phyloP scores from a whole-genome alignment of 2,797 vertebrate genomes.

The Micropoecilia bifurca region DNA sequence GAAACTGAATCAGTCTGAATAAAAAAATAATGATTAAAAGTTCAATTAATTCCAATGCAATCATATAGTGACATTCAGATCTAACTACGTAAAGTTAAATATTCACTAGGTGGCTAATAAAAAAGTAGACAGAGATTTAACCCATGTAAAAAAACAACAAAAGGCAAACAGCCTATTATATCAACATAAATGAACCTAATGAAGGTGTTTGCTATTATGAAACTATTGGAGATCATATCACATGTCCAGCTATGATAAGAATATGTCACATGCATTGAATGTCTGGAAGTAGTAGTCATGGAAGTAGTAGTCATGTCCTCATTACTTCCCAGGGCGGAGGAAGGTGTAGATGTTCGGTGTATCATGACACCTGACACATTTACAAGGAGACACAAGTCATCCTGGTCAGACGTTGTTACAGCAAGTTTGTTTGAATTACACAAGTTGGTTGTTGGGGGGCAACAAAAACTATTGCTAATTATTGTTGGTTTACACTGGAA shows the following conservation, averaged over 20 bases:
- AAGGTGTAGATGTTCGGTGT: constrained; percentile 16
- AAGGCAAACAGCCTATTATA: not conserved
- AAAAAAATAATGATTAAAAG: not conserved
- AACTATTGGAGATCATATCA: constrained; percentile 7
- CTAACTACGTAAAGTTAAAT: not conserved
- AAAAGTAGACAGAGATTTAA: not conserved
- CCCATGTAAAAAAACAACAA: not conserved
- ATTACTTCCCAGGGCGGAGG: constrained; percentile 33
- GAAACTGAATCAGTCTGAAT: not conserved
- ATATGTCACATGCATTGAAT: not conserved
- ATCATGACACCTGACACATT: constrained; percentile 51
- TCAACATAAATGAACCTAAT: not conserved
- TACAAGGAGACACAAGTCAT: constrained; percentile 45
- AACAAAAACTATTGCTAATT: not conserved
- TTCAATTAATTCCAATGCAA: not conserved
- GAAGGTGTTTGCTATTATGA: not conserved
- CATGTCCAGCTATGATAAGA: constrained; percentile 3
- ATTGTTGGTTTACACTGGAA: not conserved
- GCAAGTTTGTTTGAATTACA: constrained; percentile 33
- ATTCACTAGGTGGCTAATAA: not conserved
- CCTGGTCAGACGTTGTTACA: constrained; percentile 1
- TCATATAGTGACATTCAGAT: not conserved
- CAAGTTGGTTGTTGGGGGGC: not conserved
- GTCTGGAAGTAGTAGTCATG: constrained; percentile 8
- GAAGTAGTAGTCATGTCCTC: constrained; percentile 40